Base-by-base conservation (phyloP, 2,888 invertebrate genomes). In the Clistopyga incitator region DNA sequence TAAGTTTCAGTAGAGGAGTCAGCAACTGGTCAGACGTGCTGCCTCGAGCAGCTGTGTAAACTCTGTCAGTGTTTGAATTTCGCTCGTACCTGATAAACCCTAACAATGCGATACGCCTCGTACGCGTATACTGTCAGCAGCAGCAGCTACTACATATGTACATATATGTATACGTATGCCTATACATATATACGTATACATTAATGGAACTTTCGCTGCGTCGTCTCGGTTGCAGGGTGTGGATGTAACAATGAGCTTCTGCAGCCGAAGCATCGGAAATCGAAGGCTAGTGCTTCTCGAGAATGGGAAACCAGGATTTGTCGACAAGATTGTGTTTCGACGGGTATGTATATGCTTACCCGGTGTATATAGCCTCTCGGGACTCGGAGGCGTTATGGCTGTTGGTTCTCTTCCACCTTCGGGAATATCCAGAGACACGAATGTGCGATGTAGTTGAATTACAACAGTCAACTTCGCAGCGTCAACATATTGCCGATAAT, bases 21-120 rank as follows among this genome's bases (percentile, higher is more conserved):
- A 72, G 61, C 56, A 59, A 81, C 74, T 70, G 79, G 76, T 84
- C 78, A 77, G 79, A 79, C 81, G 77, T 70, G 59, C 64, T 76
- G 54, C 64, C 75, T 78, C 13, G 10, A 42, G 42, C 61, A 52
- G 54, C 15, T 29, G 54, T 72, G 61, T 54, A 54, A 75, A 71
- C 78, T 34, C 61, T 3, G 23, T 13, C 18, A 11, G 65, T 71
- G 75, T 76, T 82, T 74, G 78, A 78, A 74, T 74, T 78, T 78
- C 67, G 18, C 56, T 74, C 78, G 42, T 72, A 56, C 59, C 70
- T 64, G 76, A 65, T 79, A 70, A 67, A 64, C 42, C 42, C 72
- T 67, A 68, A 61, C 72, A 78, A 61, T 54, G 64, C 68, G 61
- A 68, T 78, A 65, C 76, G 23, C 65, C 42, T 15, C 59, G 54